phyloP scores from a whole-genome alignment of 2,888 invertebrate genomes.

The Ochlodes sylvanus region DNA sequence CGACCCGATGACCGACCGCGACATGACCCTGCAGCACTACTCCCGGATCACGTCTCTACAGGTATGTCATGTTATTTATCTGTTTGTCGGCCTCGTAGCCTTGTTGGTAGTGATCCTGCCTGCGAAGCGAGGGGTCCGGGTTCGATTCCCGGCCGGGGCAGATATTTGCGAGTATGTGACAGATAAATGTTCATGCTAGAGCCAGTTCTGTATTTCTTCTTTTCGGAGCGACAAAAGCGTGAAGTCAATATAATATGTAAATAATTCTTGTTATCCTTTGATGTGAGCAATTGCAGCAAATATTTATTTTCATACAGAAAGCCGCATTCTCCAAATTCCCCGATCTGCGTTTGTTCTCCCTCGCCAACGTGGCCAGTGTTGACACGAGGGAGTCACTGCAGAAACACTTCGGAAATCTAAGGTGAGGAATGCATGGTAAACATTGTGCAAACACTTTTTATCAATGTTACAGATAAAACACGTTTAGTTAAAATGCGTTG shows the following conservation, averaged over 20 bases:
- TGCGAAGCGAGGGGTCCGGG: no score
- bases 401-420: slow-evolving; percentile 93
- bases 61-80: slow-evolving; percentile 57
- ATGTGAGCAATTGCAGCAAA: slow-evolving; percentile 21
- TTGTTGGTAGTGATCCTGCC: no score
- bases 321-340: slow-evolving; percentile 97
- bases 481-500: no score
- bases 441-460: background rate
- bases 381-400: slow-evolving; percentile 93
- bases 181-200: no score
- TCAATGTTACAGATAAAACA: background rate
- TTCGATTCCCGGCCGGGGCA: no score
- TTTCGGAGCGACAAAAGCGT: no score
- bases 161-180: no score
- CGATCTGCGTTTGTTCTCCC: slow-evolving; percentile 92
- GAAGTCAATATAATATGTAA: background rate
- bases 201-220: no score
- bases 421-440: slow-evolving; percentile 66
- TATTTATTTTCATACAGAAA: slow-evolving; percentile 86
- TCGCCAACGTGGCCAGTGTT: slow-evolving; percentile 98
- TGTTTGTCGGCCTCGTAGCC: no score
- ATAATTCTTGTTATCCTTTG: background rate
- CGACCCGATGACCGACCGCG: slow-evolving; percentile 96
- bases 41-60: slow-evolving; percentile 95
- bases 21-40: slow-evolving; percentile 97